Conservation (phyloP, 2,797 vertebrate genomes). For the Sebastiscus albofasciatus region DNA sequence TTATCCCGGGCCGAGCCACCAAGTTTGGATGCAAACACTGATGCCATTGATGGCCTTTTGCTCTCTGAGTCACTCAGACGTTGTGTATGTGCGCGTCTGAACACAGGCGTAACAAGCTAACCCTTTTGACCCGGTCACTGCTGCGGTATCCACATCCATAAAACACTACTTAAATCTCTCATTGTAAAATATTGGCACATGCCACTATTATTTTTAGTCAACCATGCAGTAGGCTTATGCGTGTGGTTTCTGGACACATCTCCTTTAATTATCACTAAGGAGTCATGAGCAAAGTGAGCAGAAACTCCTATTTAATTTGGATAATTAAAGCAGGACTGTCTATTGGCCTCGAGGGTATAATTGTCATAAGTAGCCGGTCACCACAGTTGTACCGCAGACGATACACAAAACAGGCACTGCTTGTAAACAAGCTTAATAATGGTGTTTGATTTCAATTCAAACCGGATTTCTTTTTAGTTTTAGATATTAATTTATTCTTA, state of each 20-base stretch:
- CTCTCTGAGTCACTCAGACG: constrained; percentile 33
- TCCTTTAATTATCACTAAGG: constrained; percentile 58
- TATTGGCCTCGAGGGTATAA: constrained; percentile 71
- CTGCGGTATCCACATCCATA: constrained; percentile 16
- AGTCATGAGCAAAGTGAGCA: constrained; percentile 50
- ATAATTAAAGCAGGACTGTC: constrained; percentile 72
- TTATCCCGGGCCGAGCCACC: constrained; percentile 39
- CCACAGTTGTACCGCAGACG: constrained; percentile 59
- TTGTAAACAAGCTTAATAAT: too few relatives aligned
- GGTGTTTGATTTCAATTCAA: too few relatives aligned
- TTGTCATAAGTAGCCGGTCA: constrained; percentile 63
- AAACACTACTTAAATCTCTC: constrained; percentile 23
- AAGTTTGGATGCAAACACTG: constrained; percentile 59
- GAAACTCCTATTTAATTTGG: constrained; percentile 66
- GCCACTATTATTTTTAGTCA: constrained; percentile 61
- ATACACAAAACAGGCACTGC: constrained; percentile 58
- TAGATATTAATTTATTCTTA: background rate
- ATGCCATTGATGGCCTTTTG: constrained; percentile 58
- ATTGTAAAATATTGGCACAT: constrained; percentile 45
- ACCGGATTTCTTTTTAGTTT: too few relatives aligned
- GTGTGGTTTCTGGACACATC: constrained; percentile 59
- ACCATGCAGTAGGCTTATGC: constrained; percentile 29
- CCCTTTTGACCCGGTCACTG: constrained; percentile 40
- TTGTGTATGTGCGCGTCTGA: constrained; percentile 19
- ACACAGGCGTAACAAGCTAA: constrained; percentile 18